Conservation (phyloP, 1,140 invertebrate genomes). For the Magallana ariakensis region DNA sequence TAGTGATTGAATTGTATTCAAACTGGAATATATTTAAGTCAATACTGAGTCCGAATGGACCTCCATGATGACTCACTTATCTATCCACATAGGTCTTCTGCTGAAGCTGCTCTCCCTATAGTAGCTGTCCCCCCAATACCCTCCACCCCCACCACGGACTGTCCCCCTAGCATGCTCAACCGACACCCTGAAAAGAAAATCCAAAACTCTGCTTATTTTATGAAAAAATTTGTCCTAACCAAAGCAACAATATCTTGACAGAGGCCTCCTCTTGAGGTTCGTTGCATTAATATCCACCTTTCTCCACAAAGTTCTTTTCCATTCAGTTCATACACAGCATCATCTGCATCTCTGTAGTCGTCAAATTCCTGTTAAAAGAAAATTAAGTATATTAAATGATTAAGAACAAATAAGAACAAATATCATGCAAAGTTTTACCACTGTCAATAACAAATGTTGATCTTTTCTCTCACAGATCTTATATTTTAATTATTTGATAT, state of each 20-base stretch:
- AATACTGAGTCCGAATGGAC: too few relatives aligned
- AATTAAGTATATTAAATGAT: conserved; percentile 62
- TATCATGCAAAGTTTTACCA: not conserved
- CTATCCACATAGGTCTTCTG: conserved; percentile 65
- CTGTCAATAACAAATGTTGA: too few relatives aligned
- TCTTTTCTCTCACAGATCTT: too few relatives aligned
- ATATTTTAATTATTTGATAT: too few relatives aligned
- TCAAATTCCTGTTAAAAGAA: conserved; percentile 93
- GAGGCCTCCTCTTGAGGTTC: too few relatives aligned
- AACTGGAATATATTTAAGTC: too few relatives aligned
- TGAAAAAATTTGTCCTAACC: too few relatives aligned
- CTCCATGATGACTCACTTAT: conserved; percentile 67
- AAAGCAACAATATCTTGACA: too few relatives aligned
- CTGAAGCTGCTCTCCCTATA: conserved; percentile 43
- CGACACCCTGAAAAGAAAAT: conserved; percentile 86
- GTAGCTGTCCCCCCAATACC: conserved; percentile 50
- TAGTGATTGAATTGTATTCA: too few relatives aligned
- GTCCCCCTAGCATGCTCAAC: conserved; percentile 87
- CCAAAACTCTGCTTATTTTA: too few relatives aligned
- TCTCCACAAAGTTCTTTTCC: conserved; percentile 97
- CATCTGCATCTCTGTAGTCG: conserved; percentile 98
- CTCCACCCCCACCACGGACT: conserved; percentile 69
- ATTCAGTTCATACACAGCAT: conserved; percentile 98
- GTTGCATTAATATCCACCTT: conserved; percentile 82
- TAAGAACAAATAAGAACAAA: too few relatives aligned